Conservation (phyloP, 2,888 invertebrate genomes). For the Bursaphelenchus okinawaensis region DNA sequence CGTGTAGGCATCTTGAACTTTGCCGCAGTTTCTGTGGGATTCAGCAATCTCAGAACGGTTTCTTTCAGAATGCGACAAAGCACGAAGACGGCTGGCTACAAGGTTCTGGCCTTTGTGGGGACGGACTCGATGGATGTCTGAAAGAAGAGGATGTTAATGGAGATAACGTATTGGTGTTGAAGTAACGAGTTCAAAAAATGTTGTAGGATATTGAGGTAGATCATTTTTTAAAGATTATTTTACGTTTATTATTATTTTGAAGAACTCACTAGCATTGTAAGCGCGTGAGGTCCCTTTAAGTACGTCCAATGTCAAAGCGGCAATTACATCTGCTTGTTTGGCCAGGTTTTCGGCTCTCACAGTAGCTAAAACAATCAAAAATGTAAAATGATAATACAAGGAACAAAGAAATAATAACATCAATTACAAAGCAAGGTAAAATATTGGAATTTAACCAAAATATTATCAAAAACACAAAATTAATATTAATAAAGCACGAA, state of each 20-base stretch:
- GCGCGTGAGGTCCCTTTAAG: conserved; percentile 68
- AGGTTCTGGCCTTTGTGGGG: conserved; percentile 67
- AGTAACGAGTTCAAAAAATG: not conserved
- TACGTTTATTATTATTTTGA: not conserved
- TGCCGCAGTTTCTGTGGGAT: conserved; percentile 67
- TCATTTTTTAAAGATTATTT: not conserved
- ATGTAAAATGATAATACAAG: conserved; percentile 9
- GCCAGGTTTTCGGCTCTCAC: conserved; percentile 65
- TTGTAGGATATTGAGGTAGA: not conserved
- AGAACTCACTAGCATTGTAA: conserved; percentile 64
- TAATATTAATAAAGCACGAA: too few species aligned
- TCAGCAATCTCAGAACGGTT: conserved; percentile 68
- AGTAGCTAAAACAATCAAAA: conserved; percentile 47
- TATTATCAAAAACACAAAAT: too few species aligned
- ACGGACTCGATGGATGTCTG: conserved; percentile 66
- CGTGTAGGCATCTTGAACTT: conserved; percentile 69
- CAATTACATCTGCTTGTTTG: conserved; percentile 67
- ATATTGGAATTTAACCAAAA: too few species aligned
- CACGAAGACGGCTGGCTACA: conserved; percentile 65
- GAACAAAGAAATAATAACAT: too few species aligned
- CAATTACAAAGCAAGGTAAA: too few species aligned
- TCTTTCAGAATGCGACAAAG: conserved; percentile 66
- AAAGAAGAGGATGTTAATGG: conserved; percentile 15
- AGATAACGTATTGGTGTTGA: not conserved
- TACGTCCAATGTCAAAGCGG: conserved; percentile 67